phyloP scores from a whole-genome alignment of 1,140 invertebrate genomes.

The Danaus plexippus region DNA sequence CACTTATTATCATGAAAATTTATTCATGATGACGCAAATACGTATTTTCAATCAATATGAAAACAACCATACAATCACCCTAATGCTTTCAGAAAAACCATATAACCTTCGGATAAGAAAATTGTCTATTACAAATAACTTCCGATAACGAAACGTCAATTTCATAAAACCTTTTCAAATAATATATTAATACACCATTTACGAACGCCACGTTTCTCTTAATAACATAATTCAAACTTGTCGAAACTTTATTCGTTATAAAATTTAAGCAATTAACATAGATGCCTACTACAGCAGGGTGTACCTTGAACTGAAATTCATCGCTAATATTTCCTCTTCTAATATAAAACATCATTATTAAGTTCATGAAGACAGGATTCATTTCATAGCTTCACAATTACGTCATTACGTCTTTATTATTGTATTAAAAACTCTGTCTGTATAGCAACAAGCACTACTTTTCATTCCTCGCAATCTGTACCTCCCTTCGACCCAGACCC shows the following conservation, averaged over 20 bases:
- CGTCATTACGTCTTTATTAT: conserved; percentile 19
- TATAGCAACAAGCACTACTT: conserved; percentile 25
- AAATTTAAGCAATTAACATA: conserved; percentile 8
- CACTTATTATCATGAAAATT: conserved; percentile 10
- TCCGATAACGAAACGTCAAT: no score
- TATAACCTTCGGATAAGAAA: no score
- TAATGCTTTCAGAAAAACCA: no score
- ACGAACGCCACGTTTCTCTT: no score
- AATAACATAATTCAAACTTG: no score
- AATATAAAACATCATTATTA: conserved; percentile 11
- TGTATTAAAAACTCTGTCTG: conserved; percentile 27
- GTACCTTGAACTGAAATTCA: conserved; percentile 7
- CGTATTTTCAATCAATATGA: conserved; percentile 8
- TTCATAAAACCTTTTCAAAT: no score
- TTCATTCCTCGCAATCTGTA: conserved; percentile 15
- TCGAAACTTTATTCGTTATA: conserved; percentile 6
- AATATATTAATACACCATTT: no score
- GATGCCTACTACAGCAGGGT: conserved; percentile 5
- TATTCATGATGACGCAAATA: conserved; percentile 17
- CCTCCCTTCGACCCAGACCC: conserved; percentile 47
- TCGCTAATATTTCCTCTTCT: conserved; percentile 8
- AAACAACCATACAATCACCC: conserved; percentile 7
- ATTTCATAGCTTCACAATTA: conserved; percentile 29
- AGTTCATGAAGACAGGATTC: conserved; percentile 21
- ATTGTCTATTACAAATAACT: no score